phyloP scores from a whole-genome alignment of 92 coral and sea anemone species.

The Nematostella vectensis region DNA sequence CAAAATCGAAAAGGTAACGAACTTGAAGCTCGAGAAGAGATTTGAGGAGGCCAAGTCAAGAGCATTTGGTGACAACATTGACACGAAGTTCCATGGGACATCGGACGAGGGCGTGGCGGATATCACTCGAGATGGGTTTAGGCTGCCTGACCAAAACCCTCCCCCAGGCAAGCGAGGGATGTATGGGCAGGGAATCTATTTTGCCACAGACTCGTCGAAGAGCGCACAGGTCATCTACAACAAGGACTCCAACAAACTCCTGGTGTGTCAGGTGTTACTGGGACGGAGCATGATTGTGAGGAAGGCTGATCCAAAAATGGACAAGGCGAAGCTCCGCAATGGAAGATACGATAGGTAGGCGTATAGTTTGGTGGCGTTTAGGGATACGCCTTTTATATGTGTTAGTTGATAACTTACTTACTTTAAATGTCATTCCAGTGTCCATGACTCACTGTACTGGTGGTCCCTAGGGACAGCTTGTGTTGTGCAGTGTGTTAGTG shows the following conservation, averaged over 20 bases:
- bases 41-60: slow-evolving; percentile 23
- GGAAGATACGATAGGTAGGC: background rate
- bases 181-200: slow-evolving; percentile 28
- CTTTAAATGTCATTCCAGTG: no score
- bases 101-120: slow-evolving; percentile 7
- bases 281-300: slow-evolving; percentile 11
- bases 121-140: slow-evolving; percentile 16
- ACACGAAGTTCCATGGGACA: slow-evolving; percentile 22
- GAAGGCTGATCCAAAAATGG: slow-evolving; percentile 5
- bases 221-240: slow-evolving; percentile 20
- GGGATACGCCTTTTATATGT: no score
- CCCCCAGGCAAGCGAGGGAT: slow-evolving; percentile 11
- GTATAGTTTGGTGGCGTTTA: no score
- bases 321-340: slow-evolving; percentile 7
- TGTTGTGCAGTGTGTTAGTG: no score
- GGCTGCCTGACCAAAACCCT: slow-evolving; percentile 17
- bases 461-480: no score
- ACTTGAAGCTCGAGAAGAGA: slow-evolving; percentile 18
- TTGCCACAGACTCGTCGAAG: slow-evolving; percentile 25
- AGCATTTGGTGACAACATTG: slow-evolving; percentile 26
- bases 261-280: slow-evolving; percentile 19
- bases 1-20: slow-evolving; percentile 18
- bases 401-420: no score
- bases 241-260: slow-evolving; percentile 22
- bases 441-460: no score